These are phyloP conservation scores for Cantharis flavilabris DNA, from an alignment of 2,888 invertebrate species.

Conservation along the genomic window DNA sequence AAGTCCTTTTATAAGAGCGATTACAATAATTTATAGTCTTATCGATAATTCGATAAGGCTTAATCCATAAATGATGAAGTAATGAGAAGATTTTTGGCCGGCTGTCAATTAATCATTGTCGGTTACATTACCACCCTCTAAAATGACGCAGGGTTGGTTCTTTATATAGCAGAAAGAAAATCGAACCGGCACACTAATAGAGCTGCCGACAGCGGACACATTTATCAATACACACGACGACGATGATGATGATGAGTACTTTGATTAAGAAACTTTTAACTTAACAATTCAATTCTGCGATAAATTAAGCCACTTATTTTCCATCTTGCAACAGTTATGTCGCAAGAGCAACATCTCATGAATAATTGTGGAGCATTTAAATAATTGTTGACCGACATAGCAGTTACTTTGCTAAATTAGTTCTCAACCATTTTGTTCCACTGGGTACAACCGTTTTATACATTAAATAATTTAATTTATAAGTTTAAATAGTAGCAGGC, in stretches of 20 bases:
- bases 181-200: constrained; percentile 41
- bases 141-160: constrained; percentile 41
- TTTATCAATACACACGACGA: constrained; percentile 39
- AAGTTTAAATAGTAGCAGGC: background rate
- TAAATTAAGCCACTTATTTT: background rate
- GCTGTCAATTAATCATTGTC: constrained; percentile 49
- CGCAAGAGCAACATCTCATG: background rate
- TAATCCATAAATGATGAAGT: constrained; percentile 40
- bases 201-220: constrained; percentile 42
- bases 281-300: background rate
- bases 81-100: constrained; percentile 42
- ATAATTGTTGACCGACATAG: constrained; percentile 2
- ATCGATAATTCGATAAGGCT: constrained; percentile 27
- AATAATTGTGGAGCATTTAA: constrained; percentile 1
- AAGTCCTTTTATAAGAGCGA: background rate
- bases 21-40: constrained; percentile 3
- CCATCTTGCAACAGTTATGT: background rate
- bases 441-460: constrained; percentile 2
- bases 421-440: constrained; percentile 1
- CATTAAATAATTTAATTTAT: constrained; percentile 4
- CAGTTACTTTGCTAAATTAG: constrained; percentile 3
- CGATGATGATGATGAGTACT: constrained; percentile 22
- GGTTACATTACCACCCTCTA: constrained; percentile 35
- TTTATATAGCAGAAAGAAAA: constrained; percentile 38
- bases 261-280: constrained; percentile 16